Evolutionary conservation across 2,113 vertebrate genomes (phyloP), one percentile per base, ranked within the genome.

Genomic region (Rousettus leschenaultii): DNA sequence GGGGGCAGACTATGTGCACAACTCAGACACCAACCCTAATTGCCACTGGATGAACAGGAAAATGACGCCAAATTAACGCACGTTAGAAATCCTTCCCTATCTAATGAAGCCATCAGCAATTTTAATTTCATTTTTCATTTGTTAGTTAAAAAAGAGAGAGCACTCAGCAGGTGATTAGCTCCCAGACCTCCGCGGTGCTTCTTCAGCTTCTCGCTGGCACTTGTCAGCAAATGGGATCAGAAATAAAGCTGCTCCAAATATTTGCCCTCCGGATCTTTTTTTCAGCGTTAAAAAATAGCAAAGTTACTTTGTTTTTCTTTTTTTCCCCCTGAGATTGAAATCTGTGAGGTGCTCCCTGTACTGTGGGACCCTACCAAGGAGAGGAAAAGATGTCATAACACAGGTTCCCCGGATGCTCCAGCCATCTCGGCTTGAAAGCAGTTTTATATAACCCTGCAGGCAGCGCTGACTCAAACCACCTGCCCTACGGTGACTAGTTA

Each of bases 101-200:
- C 90, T 87, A 90, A 86, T 43, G 74, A 94, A 82, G 66, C 45
- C 18, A 68, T 77, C 51, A 84, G 79, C 59, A 79, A 92, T 93
- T 96, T 92, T 82, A 8, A 86, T 74, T 93, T 84, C 78, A 83
- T 59, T 73, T 90, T 86, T 86, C 40, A n/a, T 86, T 89, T 78
- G 59, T 75, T 92, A 65, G 88, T 51, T 88, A 59, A 48, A 66
- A 73, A 84, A 61, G 66, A 61, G 45, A 24, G 28, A 86, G 48
- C 61, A 35, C 86, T 96, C 84, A 77, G 88, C 73, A 79, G 26
- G 51, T 35, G 28, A 28, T 86, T 89, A 21, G 65, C 59, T 88
- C 91, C 38, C 40, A 70, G 73, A 78, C 43, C 73, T 71, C 51
- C 2, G 1, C 0, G 28, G 71, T 22, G 28, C 30, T 55, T 45